These are phyloP conservation scores for Argyrosomus japonicus DNA, from an alignment of 2,113 vertebrate genomes.

Conservation along the genomic window DNA sequence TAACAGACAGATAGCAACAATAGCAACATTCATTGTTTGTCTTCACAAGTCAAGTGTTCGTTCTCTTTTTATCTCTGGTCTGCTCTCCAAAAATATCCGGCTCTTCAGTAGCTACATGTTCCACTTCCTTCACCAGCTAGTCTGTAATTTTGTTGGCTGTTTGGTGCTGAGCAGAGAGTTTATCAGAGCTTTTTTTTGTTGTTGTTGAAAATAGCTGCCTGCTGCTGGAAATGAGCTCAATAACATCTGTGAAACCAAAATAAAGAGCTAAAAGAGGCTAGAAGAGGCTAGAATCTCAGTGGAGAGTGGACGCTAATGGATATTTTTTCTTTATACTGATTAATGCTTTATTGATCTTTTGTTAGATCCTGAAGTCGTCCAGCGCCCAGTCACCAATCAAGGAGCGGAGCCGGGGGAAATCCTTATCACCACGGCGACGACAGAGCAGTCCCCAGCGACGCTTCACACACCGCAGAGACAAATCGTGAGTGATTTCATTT, in stretches of 20 bases:
- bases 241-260: neutral
- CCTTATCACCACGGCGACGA: conserved; percentile 90
- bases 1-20: too few relatives aligned
- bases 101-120: too few relatives aligned
- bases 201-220: too few relatives aligned
- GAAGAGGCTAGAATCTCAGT: neutral
- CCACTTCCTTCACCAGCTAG: too few relatives aligned
- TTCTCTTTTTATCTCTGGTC: neutral
- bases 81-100: neutral
- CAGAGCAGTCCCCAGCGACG: conserved; percentile 89
- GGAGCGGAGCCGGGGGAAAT: conserved; percentile 92
- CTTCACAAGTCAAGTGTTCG: neutral
- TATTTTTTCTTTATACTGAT: neutral
- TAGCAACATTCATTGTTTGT: too few relatives aligned
- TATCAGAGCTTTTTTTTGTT: too few relatives aligned
- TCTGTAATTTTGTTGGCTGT: too few relatives aligned
- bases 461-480: conserved; percentile 87
- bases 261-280: neutral
- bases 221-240: too few relatives aligned
- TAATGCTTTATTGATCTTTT: neutral
- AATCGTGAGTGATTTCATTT: conserved; percentile 90
- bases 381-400: conserved; percentile 93
- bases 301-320: neutral
- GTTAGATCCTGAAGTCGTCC: conserved; percentile 93
- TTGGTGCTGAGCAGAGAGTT: too few relatives aligned